phyloP scores from a whole-genome alignment of 2,888 invertebrate species.

The Lamproptera curius region DNA sequence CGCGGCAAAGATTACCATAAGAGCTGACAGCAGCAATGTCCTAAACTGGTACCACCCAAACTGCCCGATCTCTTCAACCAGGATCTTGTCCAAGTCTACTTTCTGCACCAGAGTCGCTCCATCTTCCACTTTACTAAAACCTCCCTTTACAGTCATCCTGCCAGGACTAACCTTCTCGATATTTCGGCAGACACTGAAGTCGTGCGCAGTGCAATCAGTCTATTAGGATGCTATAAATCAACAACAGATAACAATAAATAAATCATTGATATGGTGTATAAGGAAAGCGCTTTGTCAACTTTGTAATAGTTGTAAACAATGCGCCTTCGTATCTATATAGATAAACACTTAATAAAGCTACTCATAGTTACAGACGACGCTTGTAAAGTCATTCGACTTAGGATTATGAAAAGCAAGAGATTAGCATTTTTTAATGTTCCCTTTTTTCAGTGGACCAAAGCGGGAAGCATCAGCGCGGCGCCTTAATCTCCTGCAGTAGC shows the following conservation, averaged over 20 bases:
- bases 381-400: background rate
- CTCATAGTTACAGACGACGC: background rate
- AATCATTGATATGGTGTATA: constrained; percentile 7
- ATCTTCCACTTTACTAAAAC: constrained; percentile 9
- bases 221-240: constrained; percentile 4
- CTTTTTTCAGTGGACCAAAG: too few species aligned
- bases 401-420: background rate
- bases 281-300: background rate
- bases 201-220: background rate
- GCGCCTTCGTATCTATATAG: background rate
- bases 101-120: constrained; percentile 16
- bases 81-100: constrained; percentile 50
- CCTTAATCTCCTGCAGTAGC: too few species aligned
- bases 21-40: constrained; percentile 35
- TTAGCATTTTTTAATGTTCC: background rate
- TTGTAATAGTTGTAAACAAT: background rate
- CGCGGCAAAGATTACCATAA: constrained; percentile 47
- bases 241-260: constrained; percentile 4
- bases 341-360: background rate
- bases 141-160: constrained; percentile 8
- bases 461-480: too few species aligned
- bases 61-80: constrained; percentile 59
- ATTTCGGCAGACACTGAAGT: constrained; percentile 1
- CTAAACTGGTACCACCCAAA: constrained; percentile 54
- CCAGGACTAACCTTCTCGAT: background rate